phyloP scores from a whole-genome alignment of 2,113 vertebrate genomes.

The Protobothrops mucrosquamatus region DNA sequence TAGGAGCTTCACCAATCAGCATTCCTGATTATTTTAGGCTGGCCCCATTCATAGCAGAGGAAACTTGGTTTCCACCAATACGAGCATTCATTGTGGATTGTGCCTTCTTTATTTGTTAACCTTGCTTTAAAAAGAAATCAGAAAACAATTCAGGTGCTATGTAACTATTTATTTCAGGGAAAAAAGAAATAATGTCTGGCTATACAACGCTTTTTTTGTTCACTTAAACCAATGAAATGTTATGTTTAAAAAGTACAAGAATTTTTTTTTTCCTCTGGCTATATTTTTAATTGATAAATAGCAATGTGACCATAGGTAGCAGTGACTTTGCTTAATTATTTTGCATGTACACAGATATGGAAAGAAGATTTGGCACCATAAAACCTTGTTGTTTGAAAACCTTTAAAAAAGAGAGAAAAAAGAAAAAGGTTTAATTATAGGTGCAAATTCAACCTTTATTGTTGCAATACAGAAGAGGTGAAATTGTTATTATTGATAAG shows the following conservation, averaged over 20 bases:
- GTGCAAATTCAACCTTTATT: conserved; percentile 7
- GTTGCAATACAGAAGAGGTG: background rate
- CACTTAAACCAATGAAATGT: background rate
- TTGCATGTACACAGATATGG: background rate
- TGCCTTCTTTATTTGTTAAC: conserved; percentile 20
- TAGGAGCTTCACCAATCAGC: conserved; percentile 43
- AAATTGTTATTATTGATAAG: conserved; percentile 18
- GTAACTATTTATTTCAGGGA: background rate
- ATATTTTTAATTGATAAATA: background rate
- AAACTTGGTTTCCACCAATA: conserved; percentile 27
- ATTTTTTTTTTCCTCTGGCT: background rate
- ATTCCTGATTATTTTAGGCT: conserved; percentile 25
- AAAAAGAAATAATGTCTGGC: background rate
- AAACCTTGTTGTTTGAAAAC: conserved; percentile 8
- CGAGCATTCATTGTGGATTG: rapidly evolving
- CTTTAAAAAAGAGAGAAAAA: too few relatives aligned
- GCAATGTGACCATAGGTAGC: background rate
- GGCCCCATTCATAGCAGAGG: background rate
- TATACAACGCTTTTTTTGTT: background rate
- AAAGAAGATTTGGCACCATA: background rate
- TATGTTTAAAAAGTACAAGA: background rate
- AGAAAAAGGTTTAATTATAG: background rate
- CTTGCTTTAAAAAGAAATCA: background rate
- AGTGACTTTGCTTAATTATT: background rate
- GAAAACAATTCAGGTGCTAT: background rate